Conservation (phyloP, 2,888 invertebrate species). For the Trachelus troglodyta region DNA sequence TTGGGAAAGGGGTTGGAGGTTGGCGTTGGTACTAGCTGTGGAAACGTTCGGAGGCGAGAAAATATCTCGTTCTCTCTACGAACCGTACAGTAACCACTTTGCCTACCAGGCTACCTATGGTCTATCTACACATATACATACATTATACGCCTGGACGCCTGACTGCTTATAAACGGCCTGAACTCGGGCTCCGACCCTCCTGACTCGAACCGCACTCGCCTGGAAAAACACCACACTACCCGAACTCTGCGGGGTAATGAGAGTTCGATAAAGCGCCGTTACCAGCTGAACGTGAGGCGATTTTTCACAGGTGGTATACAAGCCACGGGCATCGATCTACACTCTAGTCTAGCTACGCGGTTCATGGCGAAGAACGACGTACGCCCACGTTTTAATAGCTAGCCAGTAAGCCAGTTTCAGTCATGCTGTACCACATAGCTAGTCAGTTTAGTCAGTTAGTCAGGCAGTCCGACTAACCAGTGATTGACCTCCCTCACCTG, state of each 20-base stretch:
- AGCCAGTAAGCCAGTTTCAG: background rate
- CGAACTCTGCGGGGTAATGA: conserved; percentile 59
- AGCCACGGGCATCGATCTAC: background rate
- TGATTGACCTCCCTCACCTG: conserved; percentile 26
- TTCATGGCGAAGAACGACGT: background rate
- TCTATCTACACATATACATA: background rate
- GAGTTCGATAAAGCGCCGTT: conserved; percentile 66
- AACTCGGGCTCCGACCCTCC: background rate
- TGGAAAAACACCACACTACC: conserved; percentile 56
- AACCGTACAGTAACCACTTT: background rate
- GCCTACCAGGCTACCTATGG: background rate
- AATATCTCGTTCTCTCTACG: background rate
- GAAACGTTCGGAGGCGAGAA: conserved; percentile 21
- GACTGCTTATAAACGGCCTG: background rate
- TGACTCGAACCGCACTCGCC: conserved; percentile 61
- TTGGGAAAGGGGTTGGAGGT: conserved; percentile 7
- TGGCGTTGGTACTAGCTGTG: background rate
- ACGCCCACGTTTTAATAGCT: background rate
- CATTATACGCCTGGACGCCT: background rate
- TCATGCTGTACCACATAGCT: background rate
- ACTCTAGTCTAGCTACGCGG: background rate
- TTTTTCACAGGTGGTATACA: conserved; percentile 60
- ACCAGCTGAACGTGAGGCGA: conserved; percentile 61
- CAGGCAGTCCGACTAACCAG: background rate
- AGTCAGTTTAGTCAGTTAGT: background rate